A percentile compares a stretch with the other conserved stretches of the same genome.
Conservation (phyloP, 2,797 vertebrate genomes). For the Rhabdomys pumilio region DNA sequence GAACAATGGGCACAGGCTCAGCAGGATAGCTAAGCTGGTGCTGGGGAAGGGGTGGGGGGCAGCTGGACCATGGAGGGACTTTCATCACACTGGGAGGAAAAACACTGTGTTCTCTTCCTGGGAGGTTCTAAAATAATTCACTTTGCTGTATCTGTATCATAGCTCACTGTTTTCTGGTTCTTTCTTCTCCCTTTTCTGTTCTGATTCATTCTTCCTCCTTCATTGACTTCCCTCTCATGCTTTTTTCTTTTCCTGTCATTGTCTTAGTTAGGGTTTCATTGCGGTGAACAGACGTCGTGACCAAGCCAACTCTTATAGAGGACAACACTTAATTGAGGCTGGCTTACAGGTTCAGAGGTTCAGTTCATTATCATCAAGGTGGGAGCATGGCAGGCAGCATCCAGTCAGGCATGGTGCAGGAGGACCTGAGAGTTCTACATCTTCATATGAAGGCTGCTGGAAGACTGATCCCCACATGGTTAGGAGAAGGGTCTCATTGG, state of each 20-base stretch:
- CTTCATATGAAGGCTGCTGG: neutral
- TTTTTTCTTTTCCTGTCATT: neutral
- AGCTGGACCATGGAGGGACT: neutral
- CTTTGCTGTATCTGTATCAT: neutral
- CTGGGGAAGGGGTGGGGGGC: neutral
- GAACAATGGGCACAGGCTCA: neutral
- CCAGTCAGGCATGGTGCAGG: neutral
- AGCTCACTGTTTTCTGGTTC: neutral
- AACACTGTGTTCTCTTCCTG: neutral
- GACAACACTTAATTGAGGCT: neutral
- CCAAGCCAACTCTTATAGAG: neutral
- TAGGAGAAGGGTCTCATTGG: neutral
- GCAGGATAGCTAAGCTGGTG: neutral
- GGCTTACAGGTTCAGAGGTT: neutral
- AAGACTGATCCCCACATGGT: neutral
- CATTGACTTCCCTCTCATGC: neutral
- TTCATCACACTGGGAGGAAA: neutral
- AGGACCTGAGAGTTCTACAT: neutral
- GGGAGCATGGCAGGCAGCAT: neutral
- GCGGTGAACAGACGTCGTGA: neutral
- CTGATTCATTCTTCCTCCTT: neutral
- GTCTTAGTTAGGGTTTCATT: neutral
- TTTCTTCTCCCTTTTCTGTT: neutral
- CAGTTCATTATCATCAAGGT: neutral
- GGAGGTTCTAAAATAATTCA: neutral